Conservation (phyloP, 2,797 vertebrate species). For the Saguinus oedipus region DNA sequence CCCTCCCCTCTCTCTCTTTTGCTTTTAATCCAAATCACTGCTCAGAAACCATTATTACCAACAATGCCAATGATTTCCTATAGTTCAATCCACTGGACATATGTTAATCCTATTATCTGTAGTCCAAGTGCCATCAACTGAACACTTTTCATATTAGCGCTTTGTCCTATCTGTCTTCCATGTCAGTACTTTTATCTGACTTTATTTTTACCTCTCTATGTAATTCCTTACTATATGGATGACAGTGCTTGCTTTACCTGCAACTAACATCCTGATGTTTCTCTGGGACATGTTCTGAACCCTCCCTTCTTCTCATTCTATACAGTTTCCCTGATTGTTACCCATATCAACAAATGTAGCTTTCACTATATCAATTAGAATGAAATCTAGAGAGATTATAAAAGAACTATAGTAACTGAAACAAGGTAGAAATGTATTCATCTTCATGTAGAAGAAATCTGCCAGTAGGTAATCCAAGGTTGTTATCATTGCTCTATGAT, state of each 20-base stretch:
- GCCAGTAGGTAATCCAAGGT: neutral
- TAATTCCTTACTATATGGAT: neutral
- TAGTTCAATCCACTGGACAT: neutral
- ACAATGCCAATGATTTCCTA: neutral
- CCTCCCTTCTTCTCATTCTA: neutral
- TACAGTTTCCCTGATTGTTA: neutral
- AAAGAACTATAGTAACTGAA: neutral
- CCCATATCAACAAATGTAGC: neutral
- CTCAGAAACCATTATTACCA: neutral
- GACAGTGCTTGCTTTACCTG: neutral
- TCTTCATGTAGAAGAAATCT: constrained; percentile 13
- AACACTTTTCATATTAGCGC: neutral
- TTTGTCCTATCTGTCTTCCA: neutral
- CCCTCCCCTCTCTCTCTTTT: neutral
- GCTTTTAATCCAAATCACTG: neutral
- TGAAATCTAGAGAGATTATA: neutral
- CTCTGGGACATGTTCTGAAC: neutral
- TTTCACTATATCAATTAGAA: constrained; percentile 3
- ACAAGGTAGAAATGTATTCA: neutral
- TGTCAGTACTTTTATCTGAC: neutral
- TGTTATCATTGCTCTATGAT: neutral
- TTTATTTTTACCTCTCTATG: neutral
- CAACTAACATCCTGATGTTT: neutral
- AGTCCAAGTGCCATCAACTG: neutral
- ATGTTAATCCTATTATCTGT: neutral